A percentile compares a stretch with the other conserved stretches of the same genome.
phyloP scores from a whole-genome alignment of 2,113 vertebrate genomes.

The Mormyrus iriodes region DNA sequence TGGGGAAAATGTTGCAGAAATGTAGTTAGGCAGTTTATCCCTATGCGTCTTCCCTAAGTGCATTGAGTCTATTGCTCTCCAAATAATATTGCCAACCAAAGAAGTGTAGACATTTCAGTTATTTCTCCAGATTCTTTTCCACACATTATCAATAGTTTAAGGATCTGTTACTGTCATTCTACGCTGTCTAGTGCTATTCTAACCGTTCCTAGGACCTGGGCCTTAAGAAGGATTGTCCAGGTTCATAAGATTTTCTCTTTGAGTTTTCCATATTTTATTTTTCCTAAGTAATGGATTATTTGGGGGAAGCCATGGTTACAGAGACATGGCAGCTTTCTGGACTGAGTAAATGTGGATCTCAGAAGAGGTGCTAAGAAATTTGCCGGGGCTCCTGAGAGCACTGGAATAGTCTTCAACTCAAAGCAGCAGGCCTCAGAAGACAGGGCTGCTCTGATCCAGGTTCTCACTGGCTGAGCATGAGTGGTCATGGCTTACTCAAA shows the following conservation, averaged over 20 bases:
- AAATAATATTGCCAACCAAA: constrained; percentile 5
- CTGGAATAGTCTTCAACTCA: not conserved
- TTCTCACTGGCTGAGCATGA: not conserved
- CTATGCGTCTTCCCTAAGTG: not conserved
- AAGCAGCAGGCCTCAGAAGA: not conserved
- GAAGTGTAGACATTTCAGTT: not conserved
- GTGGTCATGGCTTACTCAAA: constrained; percentile 4
- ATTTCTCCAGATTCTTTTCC: not conserved
- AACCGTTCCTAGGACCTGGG: not conserved
- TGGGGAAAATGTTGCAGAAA: not conserved
- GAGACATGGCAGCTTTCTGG: not conserved
- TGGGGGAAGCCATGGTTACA: not conserved
- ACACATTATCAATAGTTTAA: not conserved
- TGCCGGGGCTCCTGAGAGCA: not conserved
- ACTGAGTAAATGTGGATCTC: not conserved
- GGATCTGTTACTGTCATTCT: not conserved
- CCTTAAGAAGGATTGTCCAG: not conserved
- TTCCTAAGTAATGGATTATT: not conserved
- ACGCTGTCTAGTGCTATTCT: not conserved
- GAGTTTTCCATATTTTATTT: not conserved
- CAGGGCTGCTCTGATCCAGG: not conserved
- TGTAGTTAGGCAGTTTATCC: not conserved
- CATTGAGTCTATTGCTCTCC: not conserved
- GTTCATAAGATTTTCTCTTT: not conserved
- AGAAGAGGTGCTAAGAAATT: not conserved